Evolutionary conservation across 2,113 vertebrate species (phyloP).

Genomic region (Uropsilus gracilis): DNA sequence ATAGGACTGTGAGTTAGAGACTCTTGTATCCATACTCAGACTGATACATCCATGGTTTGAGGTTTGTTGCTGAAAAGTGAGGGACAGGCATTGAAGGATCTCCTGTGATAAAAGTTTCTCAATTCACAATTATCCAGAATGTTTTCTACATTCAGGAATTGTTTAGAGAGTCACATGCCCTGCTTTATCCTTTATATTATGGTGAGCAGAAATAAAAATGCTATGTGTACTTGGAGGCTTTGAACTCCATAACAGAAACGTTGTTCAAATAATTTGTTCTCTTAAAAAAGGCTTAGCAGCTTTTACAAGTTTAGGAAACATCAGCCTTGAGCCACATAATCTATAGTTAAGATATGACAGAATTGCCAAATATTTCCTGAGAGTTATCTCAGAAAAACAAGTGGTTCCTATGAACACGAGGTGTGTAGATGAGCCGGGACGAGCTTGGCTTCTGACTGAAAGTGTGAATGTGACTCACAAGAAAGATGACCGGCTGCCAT

Average conservation of each 20-base stretch:
- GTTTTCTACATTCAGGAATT: not conserved
- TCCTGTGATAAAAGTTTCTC: not conserved
- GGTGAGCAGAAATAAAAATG: not conserved
- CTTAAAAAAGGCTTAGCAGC: constrained; percentile 25
- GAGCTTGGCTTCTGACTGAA: not conserved
- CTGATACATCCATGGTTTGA: not conserved
- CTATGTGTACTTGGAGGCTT: not conserved
- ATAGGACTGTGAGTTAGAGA: not conserved
- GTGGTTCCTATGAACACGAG: not conserved
- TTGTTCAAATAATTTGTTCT: constrained; percentile 34
- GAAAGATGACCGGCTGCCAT: not conserved
- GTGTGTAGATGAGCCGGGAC: not conserved
- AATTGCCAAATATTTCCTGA: constrained; percentile 9
- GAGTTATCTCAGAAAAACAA: constrained; percentile 34
- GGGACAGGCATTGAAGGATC: not conserved
- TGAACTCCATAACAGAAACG: not conserved
- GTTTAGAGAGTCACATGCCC: not conserved
- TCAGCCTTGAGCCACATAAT: constrained; percentile 33
- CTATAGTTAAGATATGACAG: not conserved
- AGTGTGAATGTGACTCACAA: not conserved
- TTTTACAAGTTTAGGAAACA: constrained; percentile 37
- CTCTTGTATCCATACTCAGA: not conserved
- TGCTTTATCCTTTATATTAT: constrained; percentile 2
- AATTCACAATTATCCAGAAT: not conserved
- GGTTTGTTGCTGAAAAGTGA: not conserved